Evolutionary conservation across 2,113 vertebrate species (phyloP), one percentile per base, ranked within the genome.

Genomic region (Oenanthe oenanthe): DNA sequence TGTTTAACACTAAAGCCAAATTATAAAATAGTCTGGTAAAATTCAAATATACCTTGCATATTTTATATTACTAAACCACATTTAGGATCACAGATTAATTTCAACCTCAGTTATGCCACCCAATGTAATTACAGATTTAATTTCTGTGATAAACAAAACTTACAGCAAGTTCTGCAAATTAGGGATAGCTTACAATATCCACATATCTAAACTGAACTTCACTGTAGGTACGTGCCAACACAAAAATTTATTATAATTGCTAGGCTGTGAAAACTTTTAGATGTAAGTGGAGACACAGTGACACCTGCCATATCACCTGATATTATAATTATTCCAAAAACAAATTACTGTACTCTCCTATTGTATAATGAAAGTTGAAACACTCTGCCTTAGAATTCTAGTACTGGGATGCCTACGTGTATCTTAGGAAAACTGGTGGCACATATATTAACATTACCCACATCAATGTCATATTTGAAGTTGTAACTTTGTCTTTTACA

Each of bases 1-100:
- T 97, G 97, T 88, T 98, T 83, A 94, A 95, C 90, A 60, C 91
- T 83, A 93, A 95, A 68, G 93, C 96, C 95, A 97, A 98, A 97
- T 92, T 92, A 96, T 94, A 96, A 97, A 96, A 86, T 54, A 95
- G 83, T 82, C 79, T 32, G 81, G 94, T 90, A 91, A 83, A 96
- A 76, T 93, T 91, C 62, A 90, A 86, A 77, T 79, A 74, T 92
- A 87, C 38, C 25, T 53, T 56, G 75, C 34, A 42, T 87, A 92
- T 57, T 92, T 96, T 79, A 75, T 68, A 89, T 65, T 93, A 70
- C 56, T 92, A 88, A 70, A 74, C 61, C 36, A 75, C 38, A 60
- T 63, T 86, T 76, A 94, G 36, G 65, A 91, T 84, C 67, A 82
- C 31, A 77, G 75, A 88, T 94, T 79, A 81, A 89, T 92, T 93